A percentile compares a stretch with the other conserved stretches of the same genome.
Evolutionary conservation across 1,140 invertebrate species (phyloP).

Genomic region (Coenobita brevimanus): DNA sequence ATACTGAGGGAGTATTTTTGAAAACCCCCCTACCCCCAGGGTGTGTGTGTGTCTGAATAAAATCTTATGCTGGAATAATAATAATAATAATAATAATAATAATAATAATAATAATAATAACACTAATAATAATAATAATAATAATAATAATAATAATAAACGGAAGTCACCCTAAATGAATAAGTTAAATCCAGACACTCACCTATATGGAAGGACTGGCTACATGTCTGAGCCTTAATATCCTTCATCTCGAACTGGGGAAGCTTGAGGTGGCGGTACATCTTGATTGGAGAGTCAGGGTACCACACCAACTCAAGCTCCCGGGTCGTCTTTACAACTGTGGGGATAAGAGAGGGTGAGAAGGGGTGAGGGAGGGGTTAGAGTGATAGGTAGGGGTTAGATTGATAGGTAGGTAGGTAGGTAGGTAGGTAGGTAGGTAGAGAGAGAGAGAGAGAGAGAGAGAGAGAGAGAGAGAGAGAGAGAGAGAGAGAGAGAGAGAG

Average conservation of each 20-base stretch:
- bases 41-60: too few species aligned
- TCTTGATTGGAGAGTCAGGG: slow-evolving; percentile 74
- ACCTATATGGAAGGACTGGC: slow-evolving; percentile 66
- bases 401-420: background rate
- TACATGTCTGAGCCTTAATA: slow-evolving; percentile 74
- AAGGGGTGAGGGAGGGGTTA: background rate
- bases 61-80: too few species aligned
- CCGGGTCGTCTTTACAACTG: slow-evolving; percentile 77
- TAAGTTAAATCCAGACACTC: background rate
- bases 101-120: background rate
- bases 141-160: too few species aligned
- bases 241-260: slow-evolving; percentile 76
- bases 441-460: too few species aligned
- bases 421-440: too few species aligned
- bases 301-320: slow-evolving; percentile 76
- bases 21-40: too few species aligned
- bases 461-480: too few species aligned
- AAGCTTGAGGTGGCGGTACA: slow-evolving; percentile 75
- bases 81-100: too few species aligned
- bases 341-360: background rate
- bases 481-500: too few species aligned
- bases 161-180: background rate
- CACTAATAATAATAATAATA: background rate
- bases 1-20: too few species aligned
- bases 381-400: background rate